A percentile compares a stretch with the other conserved stretches of the same genome.
Conservation (phyloP, 2,113 vertebrate species). For the Malurus elegans region DNA sequence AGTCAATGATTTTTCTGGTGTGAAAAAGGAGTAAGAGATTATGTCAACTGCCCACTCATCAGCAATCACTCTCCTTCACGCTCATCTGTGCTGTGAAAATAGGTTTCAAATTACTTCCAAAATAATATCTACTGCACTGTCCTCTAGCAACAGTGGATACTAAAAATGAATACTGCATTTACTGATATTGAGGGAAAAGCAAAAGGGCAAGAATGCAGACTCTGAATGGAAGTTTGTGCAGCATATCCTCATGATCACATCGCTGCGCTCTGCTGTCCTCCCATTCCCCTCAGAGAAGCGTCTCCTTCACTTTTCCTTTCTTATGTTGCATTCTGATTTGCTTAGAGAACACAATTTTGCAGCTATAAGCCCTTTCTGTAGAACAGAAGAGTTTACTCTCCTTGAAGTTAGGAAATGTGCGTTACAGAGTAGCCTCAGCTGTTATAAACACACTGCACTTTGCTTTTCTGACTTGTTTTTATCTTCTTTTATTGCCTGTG, state of each 20-base stretch:
- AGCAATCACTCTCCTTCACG: not conserved
- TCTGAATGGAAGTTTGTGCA: not conserved
- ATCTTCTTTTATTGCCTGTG: not conserved
- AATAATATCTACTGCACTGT: not conserved
- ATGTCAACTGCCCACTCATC: constrained; percentile 13
- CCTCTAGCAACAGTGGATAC: not conserved
- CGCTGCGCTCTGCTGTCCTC: not conserved
- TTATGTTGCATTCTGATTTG: not conserved
- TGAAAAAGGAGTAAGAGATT: constrained; percentile 13
- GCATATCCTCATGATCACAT: not conserved
- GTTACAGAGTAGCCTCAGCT: not conserved
- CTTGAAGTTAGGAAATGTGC: not conserved
- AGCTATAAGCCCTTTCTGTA: not conserved
- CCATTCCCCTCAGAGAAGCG: accelerated
- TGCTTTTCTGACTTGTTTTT: not conserved
- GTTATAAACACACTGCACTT: not conserved
- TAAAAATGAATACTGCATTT: not conserved
- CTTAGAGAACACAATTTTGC: not conserved
- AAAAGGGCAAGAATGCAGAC: not conserved
- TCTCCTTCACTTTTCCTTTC: not conserved
- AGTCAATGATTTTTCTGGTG: not conserved
- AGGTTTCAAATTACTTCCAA: not conserved
- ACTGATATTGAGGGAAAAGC: not conserved
- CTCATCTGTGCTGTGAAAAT: not conserved
- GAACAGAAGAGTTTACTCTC: not conserved